These are phyloP conservation scores for Thamnophis sirtalis DNA, from an alignment of 2,113 vertebrate genomes.

Conservation along the genomic window DNA sequence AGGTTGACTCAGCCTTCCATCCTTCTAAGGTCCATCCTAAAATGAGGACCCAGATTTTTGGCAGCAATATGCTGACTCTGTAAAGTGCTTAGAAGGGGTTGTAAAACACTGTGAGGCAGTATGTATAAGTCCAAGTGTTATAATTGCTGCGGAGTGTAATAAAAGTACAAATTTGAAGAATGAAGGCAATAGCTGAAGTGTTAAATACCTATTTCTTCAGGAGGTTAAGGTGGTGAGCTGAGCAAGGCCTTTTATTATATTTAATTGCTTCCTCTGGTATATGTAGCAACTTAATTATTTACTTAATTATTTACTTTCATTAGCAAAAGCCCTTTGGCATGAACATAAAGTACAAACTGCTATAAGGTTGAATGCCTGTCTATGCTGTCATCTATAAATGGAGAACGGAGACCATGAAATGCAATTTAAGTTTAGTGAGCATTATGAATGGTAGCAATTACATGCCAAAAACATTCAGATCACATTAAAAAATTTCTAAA, in stretches of 20 bases:
- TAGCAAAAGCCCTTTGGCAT: not conserved
- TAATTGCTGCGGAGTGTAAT: not conserved
- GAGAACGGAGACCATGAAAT: not conserved
- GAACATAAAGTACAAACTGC: not conserved
- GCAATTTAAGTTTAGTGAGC: not conserved
- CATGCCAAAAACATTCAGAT: not conserved
- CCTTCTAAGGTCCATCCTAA: not conserved
- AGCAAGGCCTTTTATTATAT: constrained; percentile 8
- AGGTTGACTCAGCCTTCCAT: not conserved
- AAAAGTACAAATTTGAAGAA: not conserved
- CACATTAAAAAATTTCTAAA: not conserved
- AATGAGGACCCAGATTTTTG: not conserved
- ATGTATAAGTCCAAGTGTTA: not conserved
- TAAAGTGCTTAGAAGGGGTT: not conserved
- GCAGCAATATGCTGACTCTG: not conserved
- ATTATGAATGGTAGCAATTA: not conserved
- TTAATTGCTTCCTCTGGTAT: not conserved
- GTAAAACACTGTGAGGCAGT: not conserved
- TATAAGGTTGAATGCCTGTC: not conserved
- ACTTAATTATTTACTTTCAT: not conserved
- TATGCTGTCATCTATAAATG: not conserved
- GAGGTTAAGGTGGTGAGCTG: not conserved
- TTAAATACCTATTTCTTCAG: not conserved
- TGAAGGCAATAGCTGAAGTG: not conserved
- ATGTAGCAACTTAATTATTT: not conserved